These are phyloP conservation scores for Leptopilina clavipes DNA, from an alignment of 1,140 invertebrate genomes.

Conservation along the genomic window DNA sequence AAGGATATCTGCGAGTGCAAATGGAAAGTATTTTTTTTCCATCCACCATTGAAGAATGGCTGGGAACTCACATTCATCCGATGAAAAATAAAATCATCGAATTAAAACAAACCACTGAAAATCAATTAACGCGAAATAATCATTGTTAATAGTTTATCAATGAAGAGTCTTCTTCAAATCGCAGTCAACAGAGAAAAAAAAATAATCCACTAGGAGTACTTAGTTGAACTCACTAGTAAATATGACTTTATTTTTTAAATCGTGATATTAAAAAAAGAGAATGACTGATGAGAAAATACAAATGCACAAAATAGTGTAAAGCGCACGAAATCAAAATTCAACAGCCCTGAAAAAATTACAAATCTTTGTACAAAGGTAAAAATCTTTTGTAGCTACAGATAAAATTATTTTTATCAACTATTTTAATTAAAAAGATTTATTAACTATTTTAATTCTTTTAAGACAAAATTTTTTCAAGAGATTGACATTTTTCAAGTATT, in stretches of 20 bases:
- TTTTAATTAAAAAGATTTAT: too few species aligned
- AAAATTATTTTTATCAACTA: too few species aligned
- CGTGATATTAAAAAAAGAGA: conserved; percentile 25
- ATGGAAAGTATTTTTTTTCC: conserved; percentile 75
- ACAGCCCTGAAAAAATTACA: conserved; percentile 5
- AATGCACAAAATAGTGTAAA: conserved; percentile 25
- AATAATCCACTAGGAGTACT: conserved; percentile 19
- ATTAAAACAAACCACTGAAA: conserved; percentile 74
- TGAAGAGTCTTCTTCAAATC: conserved; percentile 28
- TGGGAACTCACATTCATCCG: conserved; percentile 76
- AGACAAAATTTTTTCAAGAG: too few species aligned
- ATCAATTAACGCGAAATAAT: conserved; percentile 72
- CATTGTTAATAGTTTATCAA: conserved; percentile 42
- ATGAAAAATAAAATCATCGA: conserved; percentile 74
- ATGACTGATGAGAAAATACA: background rate
- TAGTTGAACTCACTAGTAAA: conserved; percentile 8
- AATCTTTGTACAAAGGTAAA: too few species aligned
- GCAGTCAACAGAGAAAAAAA: conserved; percentile 35
- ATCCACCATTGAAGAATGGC: conserved; percentile 76
- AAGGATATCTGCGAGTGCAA: conserved; percentile 74
- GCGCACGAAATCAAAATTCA: background rate
- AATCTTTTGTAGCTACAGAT: too few species aligned
- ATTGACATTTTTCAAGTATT: too few species aligned
- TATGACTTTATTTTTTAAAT: conserved; percentile 32
- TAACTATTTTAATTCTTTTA: too few species aligned